phyloP scores from a whole-genome alignment of 2,888 invertebrate genomes.

The Leptinotarsa tumamoca region DNA sequence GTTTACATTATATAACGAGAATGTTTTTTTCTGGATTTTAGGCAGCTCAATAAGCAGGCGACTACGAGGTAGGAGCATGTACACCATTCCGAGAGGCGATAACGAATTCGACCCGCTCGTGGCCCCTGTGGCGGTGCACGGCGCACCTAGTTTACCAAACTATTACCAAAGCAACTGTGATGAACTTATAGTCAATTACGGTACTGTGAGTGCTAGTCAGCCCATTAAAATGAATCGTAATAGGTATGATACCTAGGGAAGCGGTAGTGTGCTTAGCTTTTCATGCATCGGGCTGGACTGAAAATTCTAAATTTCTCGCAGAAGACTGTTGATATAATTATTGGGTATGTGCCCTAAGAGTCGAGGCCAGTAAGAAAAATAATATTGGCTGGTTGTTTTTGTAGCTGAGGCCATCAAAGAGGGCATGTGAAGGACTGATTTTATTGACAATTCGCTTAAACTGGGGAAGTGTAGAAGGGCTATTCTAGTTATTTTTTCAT shows the following conservation, averaged over 20 bases:
- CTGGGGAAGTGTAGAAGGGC: no score
- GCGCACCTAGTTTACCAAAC: conserved; percentile 56
- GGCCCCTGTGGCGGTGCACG: conserved; percentile 56
- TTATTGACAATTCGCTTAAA: no score
- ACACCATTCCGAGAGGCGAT: conserved; percentile 78
- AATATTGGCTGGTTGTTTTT: no score
- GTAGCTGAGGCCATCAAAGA: no score
- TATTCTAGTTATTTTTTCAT: no score
- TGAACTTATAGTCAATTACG: conserved; percentile 61
- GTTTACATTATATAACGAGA: neutral
- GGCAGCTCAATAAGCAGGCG: conserved; percentile 82
- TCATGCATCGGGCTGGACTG: no score
- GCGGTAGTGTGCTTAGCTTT: neutral
- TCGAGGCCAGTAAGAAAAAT: no score
- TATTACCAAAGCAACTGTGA: conserved; percentile 62
- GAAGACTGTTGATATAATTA: no score
- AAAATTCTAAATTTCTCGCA: no score
- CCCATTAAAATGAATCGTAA: conserved; percentile 41
- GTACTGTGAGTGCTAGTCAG: conserved; percentile 57
- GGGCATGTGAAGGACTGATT: no score
- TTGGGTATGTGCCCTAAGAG: no score
- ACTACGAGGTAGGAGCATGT: conserved; percentile 81
- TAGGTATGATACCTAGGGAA: conserved; percentile 21
- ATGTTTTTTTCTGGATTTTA: conserved; percentile 49
- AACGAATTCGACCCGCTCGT: conserved; percentile 68